Percentiles rank a stretch among this genome's conserved stretches.
Evolutionary conservation across 1,140 invertebrate genomes (phyloP).

Genomic region (Eueides isabella): DNA sequence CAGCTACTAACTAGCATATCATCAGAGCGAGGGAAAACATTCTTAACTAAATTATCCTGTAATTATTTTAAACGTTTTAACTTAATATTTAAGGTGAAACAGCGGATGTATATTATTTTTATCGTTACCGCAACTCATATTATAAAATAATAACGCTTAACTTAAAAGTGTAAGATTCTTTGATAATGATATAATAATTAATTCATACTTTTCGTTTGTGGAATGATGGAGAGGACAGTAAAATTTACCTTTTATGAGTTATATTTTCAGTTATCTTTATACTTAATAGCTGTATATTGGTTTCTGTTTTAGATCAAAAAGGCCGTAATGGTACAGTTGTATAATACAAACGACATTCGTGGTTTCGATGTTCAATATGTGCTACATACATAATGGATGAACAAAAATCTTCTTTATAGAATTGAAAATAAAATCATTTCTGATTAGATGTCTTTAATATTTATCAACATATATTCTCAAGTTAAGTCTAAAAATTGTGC

Average conservation of each 20-base stretch:
- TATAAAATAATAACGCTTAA: conserved; percentile 64
- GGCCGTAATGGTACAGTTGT: too few relatives aligned
- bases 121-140: conserved; percentile 59
- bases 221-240: background rate
- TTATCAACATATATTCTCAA: too few relatives aligned
- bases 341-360: too few relatives aligned
- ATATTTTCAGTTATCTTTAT: background rate
- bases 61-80: conserved; percentile 79
- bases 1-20: background rate
- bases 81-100: conserved; percentile 73
- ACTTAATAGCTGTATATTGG: background rate
- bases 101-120: conserved; percentile 64
- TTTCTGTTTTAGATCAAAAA: too few relatives aligned
- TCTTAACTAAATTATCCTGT: conserved; percentile 66
- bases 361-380: too few relatives aligned
- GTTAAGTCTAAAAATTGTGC: too few relatives aligned
- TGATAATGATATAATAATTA: conserved; percentile 57
- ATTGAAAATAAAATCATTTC: too few relatives aligned
- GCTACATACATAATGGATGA: too few relatives aligned
- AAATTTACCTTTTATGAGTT: background rate
- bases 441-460: too few relatives aligned
- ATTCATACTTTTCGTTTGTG: conserved; percentile 22
- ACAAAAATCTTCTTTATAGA: too few relatives aligned
- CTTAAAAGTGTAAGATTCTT: conserved; percentile 62
- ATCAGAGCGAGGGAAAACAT: conserved; percentile 32